These are phyloP conservation scores for Bombus balteatus DNA, from an alignment of 1,140 invertebrate species.

Conservation along the genomic window DNA sequence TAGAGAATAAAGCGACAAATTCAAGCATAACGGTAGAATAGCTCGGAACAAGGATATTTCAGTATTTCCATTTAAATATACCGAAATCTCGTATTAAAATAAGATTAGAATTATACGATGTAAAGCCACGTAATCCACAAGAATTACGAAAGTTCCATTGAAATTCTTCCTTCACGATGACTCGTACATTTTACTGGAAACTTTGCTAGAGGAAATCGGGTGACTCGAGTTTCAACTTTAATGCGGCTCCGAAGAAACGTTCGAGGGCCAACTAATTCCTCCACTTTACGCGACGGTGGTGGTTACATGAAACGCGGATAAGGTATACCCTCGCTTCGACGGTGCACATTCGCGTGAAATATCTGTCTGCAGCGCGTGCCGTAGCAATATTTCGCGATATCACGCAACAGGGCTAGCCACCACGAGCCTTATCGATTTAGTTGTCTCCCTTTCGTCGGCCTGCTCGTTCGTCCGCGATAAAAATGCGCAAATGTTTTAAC, in stretches of 20 bases:
- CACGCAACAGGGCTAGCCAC: slow-evolving; percentile 23
- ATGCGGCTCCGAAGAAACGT: not conserved
- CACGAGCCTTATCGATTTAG: slow-evolving; percentile 23
- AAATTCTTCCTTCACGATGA: too few relatives aligned
- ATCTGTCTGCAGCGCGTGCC: slow-evolving; percentile 22
- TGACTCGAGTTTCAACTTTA: not conserved
- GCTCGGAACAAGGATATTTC: too few relatives aligned
- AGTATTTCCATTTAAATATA: too few relatives aligned
- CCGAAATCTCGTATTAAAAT: too few relatives aligned
- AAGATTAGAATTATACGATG: too few relatives aligned
- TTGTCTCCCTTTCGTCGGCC: slow-evolving; percentile 6
- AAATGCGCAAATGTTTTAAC: slow-evolving; percentile 33
- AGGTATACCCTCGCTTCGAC: not conserved
- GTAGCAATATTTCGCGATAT: slow-evolving; percentile 31
- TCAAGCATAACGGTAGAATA: too few relatives aligned
- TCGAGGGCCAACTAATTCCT: not conserved
- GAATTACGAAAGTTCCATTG: too few relatives aligned
- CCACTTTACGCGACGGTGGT: not conserved
- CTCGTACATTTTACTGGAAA: too few relatives aligned
- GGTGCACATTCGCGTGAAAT: slow-evolving; percentile 32
- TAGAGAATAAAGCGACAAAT: too few relatives aligned
- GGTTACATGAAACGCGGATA: not conserved
- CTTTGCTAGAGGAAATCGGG: too few relatives aligned
- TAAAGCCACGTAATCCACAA: too few relatives aligned
- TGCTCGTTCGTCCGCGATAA: not conserved